These are phyloP conservation scores for Marcusenius ussheri DNA, from an alignment of 2,113 vertebrate genomes.

Conservation along the genomic window DNA sequence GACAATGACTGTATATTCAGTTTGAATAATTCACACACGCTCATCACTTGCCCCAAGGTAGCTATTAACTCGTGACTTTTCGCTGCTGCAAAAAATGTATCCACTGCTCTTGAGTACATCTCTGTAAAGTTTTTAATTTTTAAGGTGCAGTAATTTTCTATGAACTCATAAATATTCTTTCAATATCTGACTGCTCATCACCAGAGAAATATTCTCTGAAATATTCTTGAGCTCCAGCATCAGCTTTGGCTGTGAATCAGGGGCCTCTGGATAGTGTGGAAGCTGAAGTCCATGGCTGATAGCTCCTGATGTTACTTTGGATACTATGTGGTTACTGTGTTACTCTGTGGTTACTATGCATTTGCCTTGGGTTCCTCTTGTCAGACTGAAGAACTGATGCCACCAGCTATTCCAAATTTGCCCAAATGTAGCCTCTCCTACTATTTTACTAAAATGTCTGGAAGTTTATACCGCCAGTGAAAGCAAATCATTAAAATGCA, in stretches of 20 bases:
- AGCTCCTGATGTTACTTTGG: background rate
- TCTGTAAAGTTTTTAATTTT: slow-evolving; percentile 24
- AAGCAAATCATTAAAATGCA: background rate
- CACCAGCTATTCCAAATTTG: background rate
- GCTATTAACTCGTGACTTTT: slow-evolving; percentile 30
- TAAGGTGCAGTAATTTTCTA: slow-evolving; percentile 5
- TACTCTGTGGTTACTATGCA: background rate
- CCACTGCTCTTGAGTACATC: slow-evolving; percentile 29
- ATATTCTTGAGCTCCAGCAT: background rate
- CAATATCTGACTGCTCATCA: background rate
- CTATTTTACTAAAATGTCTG: background rate
- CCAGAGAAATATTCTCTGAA: background rate
- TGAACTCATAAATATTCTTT: slow-evolving; percentile 14
- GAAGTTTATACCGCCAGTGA: background rate
- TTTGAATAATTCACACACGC: slow-evolving; percentile 25
- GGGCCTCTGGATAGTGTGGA: background rate
- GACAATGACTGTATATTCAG: background rate
- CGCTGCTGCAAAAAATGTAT: slow-evolving; percentile 14
- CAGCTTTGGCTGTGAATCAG: background rate
- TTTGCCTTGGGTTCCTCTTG: background rate
- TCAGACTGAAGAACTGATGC: background rate
- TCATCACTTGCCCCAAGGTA: slow-evolving; percentile 21
- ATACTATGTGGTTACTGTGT: background rate
- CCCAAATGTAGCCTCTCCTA: background rate
- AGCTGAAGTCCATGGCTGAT: background rate